Percentiles rank a stretch among this genome's conserved stretches.
Evolutionary conservation across 2,113 vertebrate genomes (phyloP).

Genomic region (Larimichthys crocea): DNA sequence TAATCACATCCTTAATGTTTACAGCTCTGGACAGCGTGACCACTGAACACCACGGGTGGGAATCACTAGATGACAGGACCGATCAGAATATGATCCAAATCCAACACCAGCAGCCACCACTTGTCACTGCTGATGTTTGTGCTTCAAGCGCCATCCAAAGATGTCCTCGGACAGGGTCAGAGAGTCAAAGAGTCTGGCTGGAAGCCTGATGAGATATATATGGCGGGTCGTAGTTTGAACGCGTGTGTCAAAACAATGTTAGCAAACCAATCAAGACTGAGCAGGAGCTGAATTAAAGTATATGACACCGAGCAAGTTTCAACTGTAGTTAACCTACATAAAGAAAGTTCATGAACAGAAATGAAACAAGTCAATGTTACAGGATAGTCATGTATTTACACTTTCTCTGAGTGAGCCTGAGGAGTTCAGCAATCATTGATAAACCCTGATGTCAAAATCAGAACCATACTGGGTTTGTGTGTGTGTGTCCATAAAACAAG

Average conservation of each 20-base stretch:
- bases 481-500: constrained; percentile 13
- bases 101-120: background rate
- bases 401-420: background rate
- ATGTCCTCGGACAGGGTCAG: background rate
- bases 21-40: background rate
- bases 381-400: background rate
- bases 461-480: too few species aligned
- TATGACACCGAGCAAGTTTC: background rate
- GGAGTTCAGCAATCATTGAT: too few species aligned
- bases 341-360: background rate
- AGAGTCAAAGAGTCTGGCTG: background rate
- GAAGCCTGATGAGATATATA: background rate
- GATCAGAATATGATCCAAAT: background rate
- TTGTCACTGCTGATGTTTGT: background rate
- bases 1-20: background rate
- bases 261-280: background rate
- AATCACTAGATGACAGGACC: background rate
- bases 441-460: too few species aligned
- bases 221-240: background rate
- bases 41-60: background rate
- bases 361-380: background rate
- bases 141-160: constrained; percentile 6
- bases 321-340: background rate
- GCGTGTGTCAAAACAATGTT: background rate
- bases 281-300: background rate